These are phyloP conservation scores for Atlantisia rogersi DNA, from an alignment of 2,113 vertebrate genomes.

Conservation along the genomic window DNA sequence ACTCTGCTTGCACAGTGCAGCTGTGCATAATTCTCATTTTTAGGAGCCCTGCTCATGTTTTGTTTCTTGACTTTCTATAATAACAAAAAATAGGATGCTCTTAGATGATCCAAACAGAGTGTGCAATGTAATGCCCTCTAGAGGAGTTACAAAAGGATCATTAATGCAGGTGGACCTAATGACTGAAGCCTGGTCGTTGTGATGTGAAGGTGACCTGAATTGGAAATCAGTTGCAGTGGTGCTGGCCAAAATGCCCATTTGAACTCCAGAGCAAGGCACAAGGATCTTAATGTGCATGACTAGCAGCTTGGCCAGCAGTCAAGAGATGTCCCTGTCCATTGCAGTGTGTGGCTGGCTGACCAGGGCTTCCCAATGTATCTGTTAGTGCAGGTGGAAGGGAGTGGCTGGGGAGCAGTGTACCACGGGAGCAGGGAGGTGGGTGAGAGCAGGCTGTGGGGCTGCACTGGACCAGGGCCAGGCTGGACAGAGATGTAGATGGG, in stretches of 20 bases:
- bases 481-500: not conserved
- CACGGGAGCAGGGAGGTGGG: not conserved
- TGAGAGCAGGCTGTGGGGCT: not conserved
- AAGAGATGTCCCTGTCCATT: not conserved
- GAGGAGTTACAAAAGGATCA: not conserved
- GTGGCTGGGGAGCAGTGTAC: not conserved
- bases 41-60: conserved; percentile 29
- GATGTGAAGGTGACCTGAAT: not conserved
- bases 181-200: not conserved
- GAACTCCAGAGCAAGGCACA: not conserved
- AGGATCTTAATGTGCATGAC: not conserved
- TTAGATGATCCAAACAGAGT: not conserved
- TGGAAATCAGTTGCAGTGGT: not conserved
- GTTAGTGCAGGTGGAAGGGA: not conserved
- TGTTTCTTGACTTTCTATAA: conserved; percentile 39
- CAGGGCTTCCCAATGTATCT: not conserved
- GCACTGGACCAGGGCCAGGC: not conserved
- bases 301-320: not conserved
- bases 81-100: conserved; percentile 17
- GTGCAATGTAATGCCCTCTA: not conserved
- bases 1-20: conserved; percentile 29
- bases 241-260: not conserved
- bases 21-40: conserved; percentile 51
- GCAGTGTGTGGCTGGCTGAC: not conserved
- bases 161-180: not conserved